Base-by-base conservation (phyloP, 2,888 invertebrate species). In the Limnephilus lunatus region DNA sequence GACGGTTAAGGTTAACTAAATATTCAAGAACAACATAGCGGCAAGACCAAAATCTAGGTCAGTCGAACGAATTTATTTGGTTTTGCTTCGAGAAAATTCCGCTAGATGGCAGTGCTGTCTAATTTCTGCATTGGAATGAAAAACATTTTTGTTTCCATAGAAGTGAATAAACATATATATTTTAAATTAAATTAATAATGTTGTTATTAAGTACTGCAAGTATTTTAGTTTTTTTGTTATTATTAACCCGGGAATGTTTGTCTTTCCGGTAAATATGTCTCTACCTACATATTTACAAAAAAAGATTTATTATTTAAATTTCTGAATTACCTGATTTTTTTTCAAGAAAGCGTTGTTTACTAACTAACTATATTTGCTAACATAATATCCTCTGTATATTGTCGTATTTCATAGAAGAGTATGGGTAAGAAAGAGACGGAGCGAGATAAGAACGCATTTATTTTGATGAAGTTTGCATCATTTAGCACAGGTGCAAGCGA, bases 71-170 rank as follows among this genome's bases (percentile, higher is more conserved):
- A 68, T 68, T 25, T 68, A 68, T 68, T 9, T 2, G 0, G 68
- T 68, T 32, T 35, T 35, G 35, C 83, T 83, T 83, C 35, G 83
- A n/a, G 19, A 83, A 83, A 83, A 83, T 83, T 83, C 35, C 83
- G 35, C 35, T 19, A 83, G 83, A 83, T 83, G 83, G 83, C 83
- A 35, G 35, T 7, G 35, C 83, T 5, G 83, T 19, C 35, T 32
- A 3, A 32, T 7, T 82, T 82, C 14, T 30, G 31, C 14, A 12
- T 12, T 19, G 68, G 25, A 68, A 25, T 2, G 1, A 68, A 68
- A 68, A 68, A 7, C 19, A 25, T 68, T 15, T 53, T 53, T 14
- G 12, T 48, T 48, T 48, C 12, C 14, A 3, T 53, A 19, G 19
- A 19, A 19, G 19, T 53, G 25, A 48, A 19, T 53, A 19, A 53